Conservation (phyloP, 1,140 invertebrate species). For the Wasmannia auropunctata region DNA sequence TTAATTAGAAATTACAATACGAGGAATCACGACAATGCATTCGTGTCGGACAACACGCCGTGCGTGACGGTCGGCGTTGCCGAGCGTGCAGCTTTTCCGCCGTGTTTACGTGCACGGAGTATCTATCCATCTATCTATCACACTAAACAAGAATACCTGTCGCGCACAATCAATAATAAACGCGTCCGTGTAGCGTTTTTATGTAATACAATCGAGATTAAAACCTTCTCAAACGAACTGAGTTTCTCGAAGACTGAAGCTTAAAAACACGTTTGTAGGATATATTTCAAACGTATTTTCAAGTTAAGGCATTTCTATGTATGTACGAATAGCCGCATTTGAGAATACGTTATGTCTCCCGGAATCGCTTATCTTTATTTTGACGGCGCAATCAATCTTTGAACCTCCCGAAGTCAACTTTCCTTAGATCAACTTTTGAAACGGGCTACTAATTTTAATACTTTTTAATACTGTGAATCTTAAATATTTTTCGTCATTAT, state of each 20-base stretch:
- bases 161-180: not conserved
- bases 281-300: not conserved
- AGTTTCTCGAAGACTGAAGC: not conserved
- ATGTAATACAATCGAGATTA: not conserved
- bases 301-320: not conserved
- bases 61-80: constrained; percentile 9
- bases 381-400: not conserved
- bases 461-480: not conserved
- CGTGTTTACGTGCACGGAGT: not conserved
- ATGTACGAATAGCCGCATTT: not conserved
- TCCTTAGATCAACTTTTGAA: not conserved
- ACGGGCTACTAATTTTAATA: not conserved
- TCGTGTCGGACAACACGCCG: not conserved
- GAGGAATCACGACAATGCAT: constrained; percentile 49
- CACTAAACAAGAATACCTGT: constrained; percentile 9
- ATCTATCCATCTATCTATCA: not conserved
- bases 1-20: constrained; percentile 58
- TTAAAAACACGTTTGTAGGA: not conserved
- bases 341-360: too few relatives aligned
- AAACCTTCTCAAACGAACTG: not conserved
- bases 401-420: not conserved
- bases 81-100: not conserved
- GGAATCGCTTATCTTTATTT: not conserved
- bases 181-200: not conserved
- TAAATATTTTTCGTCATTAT: not conserved